phyloP scores from a whole-genome alignment of 2,113 vertebrate genomes.

The Xyliphius kryptos region DNA sequence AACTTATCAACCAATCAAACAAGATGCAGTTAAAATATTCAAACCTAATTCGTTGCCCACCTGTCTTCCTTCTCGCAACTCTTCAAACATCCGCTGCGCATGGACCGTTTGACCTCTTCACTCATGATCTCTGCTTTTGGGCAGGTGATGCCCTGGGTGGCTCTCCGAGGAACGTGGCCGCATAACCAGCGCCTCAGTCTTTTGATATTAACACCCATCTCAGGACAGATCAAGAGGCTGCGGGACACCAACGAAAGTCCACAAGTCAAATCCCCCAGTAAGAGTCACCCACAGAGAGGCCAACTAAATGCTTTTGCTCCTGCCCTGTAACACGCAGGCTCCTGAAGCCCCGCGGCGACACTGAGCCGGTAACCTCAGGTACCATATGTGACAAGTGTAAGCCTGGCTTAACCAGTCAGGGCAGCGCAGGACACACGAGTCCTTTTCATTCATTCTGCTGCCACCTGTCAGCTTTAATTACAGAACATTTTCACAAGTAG shows the following conservation, averaged over 20 bases:
- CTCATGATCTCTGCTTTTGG: conserved; percentile 19
- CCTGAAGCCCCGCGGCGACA: background rate
- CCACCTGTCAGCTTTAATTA: conserved; percentile 74
- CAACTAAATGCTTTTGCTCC: background rate
- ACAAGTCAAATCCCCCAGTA: conserved; percentile 4
- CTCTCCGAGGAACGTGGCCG: conserved; percentile 26
- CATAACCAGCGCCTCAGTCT: conserved; percentile 32
- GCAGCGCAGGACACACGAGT: conserved; percentile 28
- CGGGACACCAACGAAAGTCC: background rate
- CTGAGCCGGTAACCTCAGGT: conserved; percentile 33
- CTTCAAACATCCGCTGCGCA: conserved; percentile 64
- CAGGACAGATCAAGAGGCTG: conserved; percentile 25
- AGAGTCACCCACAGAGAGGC: background rate
- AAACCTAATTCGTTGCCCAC: conserved; percentile 51
- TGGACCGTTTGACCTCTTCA: conserved; percentile 62
- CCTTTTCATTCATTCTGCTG: conserved; percentile 65
- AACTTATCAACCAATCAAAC: no score
- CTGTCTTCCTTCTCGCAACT: conserved; percentile 63
- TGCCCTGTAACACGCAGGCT: no score
- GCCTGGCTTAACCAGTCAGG: conserved; percentile 31
- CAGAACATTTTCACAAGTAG: no score
- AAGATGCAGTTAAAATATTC: no score
- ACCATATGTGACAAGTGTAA: conserved; percentile 20
- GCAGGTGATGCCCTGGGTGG: conserved; percentile 24
- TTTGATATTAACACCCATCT: conserved; percentile 49